Evolutionary conservation across 2,888 invertebrate genomes (phyloP).

Genomic region (Noctua pronuba): DNA sequence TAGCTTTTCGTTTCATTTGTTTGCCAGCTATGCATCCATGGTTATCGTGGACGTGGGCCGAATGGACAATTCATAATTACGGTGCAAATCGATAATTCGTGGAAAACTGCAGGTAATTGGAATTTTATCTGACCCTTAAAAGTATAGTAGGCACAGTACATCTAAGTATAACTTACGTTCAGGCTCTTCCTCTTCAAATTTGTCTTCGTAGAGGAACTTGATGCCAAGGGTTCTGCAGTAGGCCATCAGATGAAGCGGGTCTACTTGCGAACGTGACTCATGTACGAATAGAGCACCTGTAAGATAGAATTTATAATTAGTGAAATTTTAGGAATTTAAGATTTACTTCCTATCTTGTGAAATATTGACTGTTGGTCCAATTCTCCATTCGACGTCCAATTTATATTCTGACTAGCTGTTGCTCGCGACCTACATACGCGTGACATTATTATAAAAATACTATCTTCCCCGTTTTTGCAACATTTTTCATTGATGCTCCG

Average conservation of each 20-base stretch:
- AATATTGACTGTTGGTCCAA: not conserved
- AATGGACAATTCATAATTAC: too few species aligned
- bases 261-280: conserved; percentile 94
- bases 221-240: conserved; percentile 94
- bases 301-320: conserved; percentile 46
- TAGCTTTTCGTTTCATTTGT: too few species aligned
- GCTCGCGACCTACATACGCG: too few species aligned
- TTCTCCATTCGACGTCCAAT: too few species aligned
- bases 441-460: too few species aligned
- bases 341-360: accelerated
- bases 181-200: conserved; percentile 86
- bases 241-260: conserved; percentile 92
- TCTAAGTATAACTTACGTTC: conserved; percentile 73
- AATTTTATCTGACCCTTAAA: too few species aligned
- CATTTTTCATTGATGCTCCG: too few species aligned
- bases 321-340: not conserved
- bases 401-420: not conserved
- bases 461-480: too few species aligned
- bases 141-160: not conserved
- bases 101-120: too few species aligned
- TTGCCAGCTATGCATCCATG: too few species aligned
- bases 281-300: conserved; percentile 89
- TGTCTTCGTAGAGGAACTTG: conserved; percentile 94
- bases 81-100: too few species aligned
- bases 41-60: too few species aligned